Percentiles rank a stretch among this genome's conserved stretches.
Evolutionary conservation across 2,797 vertebrate genomes (phyloP).

Genomic region (Gouania willdenowi): DNA sequence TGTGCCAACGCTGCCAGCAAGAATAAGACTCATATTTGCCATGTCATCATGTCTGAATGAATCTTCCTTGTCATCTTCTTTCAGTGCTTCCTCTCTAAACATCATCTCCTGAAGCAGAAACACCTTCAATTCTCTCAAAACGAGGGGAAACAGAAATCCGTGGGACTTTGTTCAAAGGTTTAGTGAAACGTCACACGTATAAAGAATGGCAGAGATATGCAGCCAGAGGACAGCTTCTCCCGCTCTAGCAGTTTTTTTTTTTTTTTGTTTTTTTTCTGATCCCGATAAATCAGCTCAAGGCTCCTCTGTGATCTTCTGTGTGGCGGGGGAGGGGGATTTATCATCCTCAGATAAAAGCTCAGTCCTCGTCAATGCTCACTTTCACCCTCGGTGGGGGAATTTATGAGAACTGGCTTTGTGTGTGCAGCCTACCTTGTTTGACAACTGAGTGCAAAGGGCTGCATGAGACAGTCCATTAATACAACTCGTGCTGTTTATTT

Average conservation of each 20-base stretch:
- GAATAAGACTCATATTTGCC: neutral
- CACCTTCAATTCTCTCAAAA: slow-evolving; percentile 11
- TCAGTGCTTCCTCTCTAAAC: slow-evolving; percentile 12
- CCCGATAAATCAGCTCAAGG: slow-evolving; percentile 77
- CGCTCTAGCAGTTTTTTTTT: slow-evolving; percentile 56
- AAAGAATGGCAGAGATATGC: slow-evolving; percentile 70
- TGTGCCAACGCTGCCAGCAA: neutral
- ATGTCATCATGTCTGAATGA: neutral
- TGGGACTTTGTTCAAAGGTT: slow-evolving; percentile 46
- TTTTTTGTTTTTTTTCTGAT: no score
- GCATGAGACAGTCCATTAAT: slow-evolving; percentile 24
- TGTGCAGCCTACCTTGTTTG: slow-evolving; percentile 17
- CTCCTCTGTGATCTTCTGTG: slow-evolving; percentile 59
- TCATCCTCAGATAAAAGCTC: slow-evolving; percentile 72
- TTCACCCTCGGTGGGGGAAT: slow-evolving; percentile 48
- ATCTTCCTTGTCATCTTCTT: neutral
- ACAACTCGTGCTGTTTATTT: slow-evolving; percentile 17
- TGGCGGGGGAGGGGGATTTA: slow-evolving; percentile 64
- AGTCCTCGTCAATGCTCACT: slow-evolving; percentile 50
- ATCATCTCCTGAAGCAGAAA: slow-evolving; percentile 16
- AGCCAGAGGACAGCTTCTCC: slow-evolving; percentile 75
- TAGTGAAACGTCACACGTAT: slow-evolving; percentile 70
- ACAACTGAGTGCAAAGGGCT: slow-evolving; percentile 29
- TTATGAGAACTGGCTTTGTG: slow-evolving; percentile 50
- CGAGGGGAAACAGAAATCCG: slow-evolving; percentile 29